phyloP scores from a whole-genome alignment of 2,113 vertebrate species.

The Ochotona princeps region DNA sequence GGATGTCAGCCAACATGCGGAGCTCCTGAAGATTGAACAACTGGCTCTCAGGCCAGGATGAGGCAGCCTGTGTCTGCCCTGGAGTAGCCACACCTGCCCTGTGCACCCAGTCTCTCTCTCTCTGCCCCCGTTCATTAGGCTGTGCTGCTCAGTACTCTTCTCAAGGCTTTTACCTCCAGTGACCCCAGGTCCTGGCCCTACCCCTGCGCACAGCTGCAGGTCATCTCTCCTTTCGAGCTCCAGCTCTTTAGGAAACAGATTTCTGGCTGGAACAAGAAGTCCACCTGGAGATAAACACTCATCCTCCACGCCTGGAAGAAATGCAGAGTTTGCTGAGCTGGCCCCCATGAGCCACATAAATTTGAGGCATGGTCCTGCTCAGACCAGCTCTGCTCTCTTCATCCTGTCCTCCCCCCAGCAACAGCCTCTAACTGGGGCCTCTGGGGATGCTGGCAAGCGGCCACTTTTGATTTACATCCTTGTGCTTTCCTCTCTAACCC shows the following conservation, averaged over 20 bases:
- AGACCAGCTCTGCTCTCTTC: constrained; percentile 22
- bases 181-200: not conserved
- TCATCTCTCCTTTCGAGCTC: constrained; percentile 4
- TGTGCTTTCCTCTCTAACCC: constrained; percentile 47
- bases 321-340: constrained; percentile 63
- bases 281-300: constrained; percentile 70
- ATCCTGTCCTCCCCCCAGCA: not conserved
- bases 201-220: not conserved
- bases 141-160: not conserved
- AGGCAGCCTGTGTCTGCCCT: not conserved
- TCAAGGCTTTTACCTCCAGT: not conserved
- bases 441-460: constrained; percentile 49
- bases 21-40: not conserved
- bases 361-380: constrained; percentile 51
- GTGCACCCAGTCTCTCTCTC: not conserved
- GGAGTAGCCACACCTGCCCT: not conserved
- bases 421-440: constrained; percentile 56
- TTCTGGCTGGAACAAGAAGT: constrained; percentile 62
- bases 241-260: constrained; percentile 55
- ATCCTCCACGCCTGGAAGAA: constrained; percentile 67
- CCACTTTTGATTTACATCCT: constrained; percentile 55
- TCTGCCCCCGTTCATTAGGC: not conserved
- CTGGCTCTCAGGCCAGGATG: not conserved
- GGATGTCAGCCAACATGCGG: not conserved
- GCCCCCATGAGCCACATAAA: constrained; percentile 65